Conservation (phyloP, 2,113 vertebrate genomes). For the Ellobius talpinus region DNA sequence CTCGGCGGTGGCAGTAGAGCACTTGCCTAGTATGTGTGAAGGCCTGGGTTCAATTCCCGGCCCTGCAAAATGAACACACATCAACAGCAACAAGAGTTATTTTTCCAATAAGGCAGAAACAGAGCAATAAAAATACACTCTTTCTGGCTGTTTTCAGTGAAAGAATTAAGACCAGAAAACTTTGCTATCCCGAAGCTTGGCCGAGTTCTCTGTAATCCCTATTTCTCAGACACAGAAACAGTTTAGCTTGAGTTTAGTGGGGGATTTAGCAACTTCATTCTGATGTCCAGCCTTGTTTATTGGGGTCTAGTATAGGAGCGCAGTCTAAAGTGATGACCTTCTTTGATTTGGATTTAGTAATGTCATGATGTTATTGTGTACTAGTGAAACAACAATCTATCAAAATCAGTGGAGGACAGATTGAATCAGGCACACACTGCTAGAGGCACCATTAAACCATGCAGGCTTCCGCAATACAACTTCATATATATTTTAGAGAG, state of each 20-base stretch:
- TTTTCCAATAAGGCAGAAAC: neutral
- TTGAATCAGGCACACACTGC: neutral
- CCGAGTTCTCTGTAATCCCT: neutral
- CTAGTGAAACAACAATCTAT: neutral
- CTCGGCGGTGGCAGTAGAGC: accelerated
- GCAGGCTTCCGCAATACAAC: neutral
- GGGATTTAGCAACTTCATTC: neutral
- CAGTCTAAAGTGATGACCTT: neutral
- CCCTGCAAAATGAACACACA: too few relatives aligned
- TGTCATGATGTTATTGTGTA: neutral
- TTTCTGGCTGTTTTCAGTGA: neutral
- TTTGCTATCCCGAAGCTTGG: neutral
- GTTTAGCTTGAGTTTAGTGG: neutral
- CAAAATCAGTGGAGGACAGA: neutral
- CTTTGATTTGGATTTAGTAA: neutral
- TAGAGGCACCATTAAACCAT: neutral
- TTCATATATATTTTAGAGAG: neutral
- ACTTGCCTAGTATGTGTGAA: neutral
- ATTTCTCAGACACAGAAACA: neutral
- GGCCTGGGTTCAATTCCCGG: neutral
- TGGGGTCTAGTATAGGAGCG: neutral
- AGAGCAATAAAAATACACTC: neutral
- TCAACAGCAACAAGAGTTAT: neutral
- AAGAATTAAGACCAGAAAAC: neutral
- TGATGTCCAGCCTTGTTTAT: neutral